Conservation (phyloP, 2,888 invertebrate genomes). For the Conomelus anceps region DNA sequence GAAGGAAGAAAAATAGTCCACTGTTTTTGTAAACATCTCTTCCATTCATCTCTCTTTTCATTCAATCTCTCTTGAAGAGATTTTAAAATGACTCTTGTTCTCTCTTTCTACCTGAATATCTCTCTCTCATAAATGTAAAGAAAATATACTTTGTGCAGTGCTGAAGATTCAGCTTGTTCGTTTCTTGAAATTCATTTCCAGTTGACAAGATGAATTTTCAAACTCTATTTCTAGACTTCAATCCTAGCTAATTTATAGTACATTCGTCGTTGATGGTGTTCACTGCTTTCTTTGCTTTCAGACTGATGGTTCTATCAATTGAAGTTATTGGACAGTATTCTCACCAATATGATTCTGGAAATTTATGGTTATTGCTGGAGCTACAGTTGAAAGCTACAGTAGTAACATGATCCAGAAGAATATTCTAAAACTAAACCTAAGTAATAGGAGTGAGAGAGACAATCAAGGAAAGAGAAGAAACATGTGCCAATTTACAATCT, state of each 20-base stretch:
- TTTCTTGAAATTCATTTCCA: not conserved
- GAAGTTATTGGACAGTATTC: slow-evolving; percentile 96
- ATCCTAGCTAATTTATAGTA: slow-evolving; percentile 95
- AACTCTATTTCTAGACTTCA: slow-evolving; percentile 83
- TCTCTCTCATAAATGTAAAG: no score
- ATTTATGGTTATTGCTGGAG: slow-evolving; percentile 80
- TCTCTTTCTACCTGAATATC: no score
- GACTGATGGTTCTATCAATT: slow-evolving; percentile 77
- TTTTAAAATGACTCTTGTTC: no score
- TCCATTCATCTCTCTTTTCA: no score
- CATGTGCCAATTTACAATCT: no score
- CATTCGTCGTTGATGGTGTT: slow-evolving; percentile 89
- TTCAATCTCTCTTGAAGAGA: no score
- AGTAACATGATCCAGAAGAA: no score
- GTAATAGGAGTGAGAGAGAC: no score
- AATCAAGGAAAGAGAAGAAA: no score
- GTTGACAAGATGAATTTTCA: slow-evolving; percentile 66
- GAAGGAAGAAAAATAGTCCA: no score
- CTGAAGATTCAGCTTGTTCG: not conserved
- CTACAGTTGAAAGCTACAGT: slow-evolving; percentile 86
- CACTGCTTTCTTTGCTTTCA: slow-evolving; percentile 81
- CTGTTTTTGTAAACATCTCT: no score
- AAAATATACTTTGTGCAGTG: not conserved
- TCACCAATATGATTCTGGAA: slow-evolving; percentile 98
- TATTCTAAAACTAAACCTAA: no score